Base-by-base conservation (phyloP, 2,888 invertebrate species). In the Hoplodrina ambigua region DNA sequence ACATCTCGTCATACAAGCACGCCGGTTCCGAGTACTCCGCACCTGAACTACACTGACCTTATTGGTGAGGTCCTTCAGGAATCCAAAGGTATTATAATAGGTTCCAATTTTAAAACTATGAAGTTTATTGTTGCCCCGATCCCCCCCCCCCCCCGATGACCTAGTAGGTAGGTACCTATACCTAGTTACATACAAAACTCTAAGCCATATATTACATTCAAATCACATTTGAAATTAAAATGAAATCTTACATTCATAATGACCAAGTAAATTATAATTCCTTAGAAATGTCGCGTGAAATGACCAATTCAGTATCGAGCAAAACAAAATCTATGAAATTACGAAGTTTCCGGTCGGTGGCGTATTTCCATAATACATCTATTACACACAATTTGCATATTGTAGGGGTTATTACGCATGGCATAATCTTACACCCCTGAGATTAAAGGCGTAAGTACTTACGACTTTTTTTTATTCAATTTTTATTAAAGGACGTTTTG, bases 311-410 rank as follows among this genome's bases (percentile, higher is more conserved):
- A 44, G 56, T 72, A 61, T 65, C 52, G 71, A 81, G 75, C 72
- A 75, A 85, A 86, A 84, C 79, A 75, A 82, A 86, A 82, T 88
- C 87, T 89, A 89, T 90, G 86, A 88, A 90, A 91, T 90, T 90
- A 89, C 82, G 61, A 71, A 83, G 86, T 87, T 90, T 91, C 89
- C 91, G 88, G 80, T 83, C 62, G 53, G 54, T 33, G 50, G 59
- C 65, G 44, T 79, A 91, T 92, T 92, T 88, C 87, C 92, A 92
- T 92, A 91, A 89, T 90, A 84, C 84, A 81, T 85, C 85, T 81
- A 84, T 85, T 84, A 85, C 67, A 80, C 72, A 83, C 69, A 65
- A 85, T 84, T 84, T 88, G 86, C 88, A 88, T 88, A 85, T 81
- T 67, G 73, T 66, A 25, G 78, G 73, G 77, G 78, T 82, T 63